phyloP scores from a whole-genome alignment of 2,113 vertebrate species.

The Trinectes maculatus region DNA sequence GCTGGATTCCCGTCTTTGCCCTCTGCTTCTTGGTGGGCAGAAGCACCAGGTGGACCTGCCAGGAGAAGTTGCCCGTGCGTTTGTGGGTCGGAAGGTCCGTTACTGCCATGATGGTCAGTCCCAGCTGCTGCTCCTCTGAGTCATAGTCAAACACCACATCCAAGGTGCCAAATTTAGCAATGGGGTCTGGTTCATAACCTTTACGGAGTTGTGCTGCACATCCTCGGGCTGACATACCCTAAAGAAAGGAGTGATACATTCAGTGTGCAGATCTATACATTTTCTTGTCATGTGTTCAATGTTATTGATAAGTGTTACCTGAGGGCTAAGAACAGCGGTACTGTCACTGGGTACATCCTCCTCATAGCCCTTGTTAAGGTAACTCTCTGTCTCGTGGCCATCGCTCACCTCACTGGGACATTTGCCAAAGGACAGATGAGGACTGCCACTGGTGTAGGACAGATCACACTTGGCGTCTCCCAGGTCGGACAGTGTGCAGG shows the following conservation, averaged over 20 bases:
- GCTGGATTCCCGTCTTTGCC: constrained; percentile 92
- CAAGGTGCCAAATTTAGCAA: constrained; percentile 93
- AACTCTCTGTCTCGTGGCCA: constrained; percentile 89
- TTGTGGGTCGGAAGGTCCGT: constrained; percentile 92
- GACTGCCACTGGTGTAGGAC: constrained; percentile 92
- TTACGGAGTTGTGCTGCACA: constrained; percentile 92
- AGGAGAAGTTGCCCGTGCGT: constrained; percentile 89
- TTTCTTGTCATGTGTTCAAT: not conserved
- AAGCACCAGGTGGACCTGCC: constrained; percentile 98
- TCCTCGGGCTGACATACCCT: constrained; percentile 93
- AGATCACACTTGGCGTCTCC: constrained; percentile 93
- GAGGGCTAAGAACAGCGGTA: constrained; percentile 94
- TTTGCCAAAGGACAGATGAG: constrained; percentile 89
- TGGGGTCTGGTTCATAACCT: constrained; percentile 92
- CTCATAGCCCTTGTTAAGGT: constrained; percentile 93
- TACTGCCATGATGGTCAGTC: constrained; percentile 92
- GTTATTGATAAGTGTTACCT: constrained; percentile 80
- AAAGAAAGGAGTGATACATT: constrained; percentile 34
- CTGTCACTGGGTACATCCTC: constrained; percentile 97
- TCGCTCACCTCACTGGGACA: constrained; percentile 92
- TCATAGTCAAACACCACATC: constrained; percentile 96
- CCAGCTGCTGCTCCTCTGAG: constrained; percentile 92
- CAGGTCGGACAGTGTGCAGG: constrained; percentile 91
- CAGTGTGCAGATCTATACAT: not conserved
- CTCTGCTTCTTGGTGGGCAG: constrained; percentile 96